Evolutionary conservation across 1,140 invertebrate species (phyloP), one percentile per base, ranked within the genome.

Genomic region (Drosophila ambigua): DNA sequence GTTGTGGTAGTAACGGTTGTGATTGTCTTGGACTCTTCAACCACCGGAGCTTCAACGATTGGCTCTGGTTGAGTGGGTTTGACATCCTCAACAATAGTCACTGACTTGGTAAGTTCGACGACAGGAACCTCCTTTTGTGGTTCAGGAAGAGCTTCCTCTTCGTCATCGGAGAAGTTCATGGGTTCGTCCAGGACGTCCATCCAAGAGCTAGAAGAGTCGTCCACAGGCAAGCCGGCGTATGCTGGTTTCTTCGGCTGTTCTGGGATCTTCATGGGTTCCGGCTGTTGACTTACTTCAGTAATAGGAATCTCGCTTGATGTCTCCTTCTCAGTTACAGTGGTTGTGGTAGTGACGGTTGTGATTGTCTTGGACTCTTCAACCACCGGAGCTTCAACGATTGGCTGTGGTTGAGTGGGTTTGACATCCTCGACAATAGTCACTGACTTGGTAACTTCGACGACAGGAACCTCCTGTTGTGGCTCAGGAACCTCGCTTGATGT

Each of bases 121-220:
- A 28, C 26, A 28, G 26, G 26, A 9, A 71, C 43, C 2, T 46
- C 45, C 26, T 45, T 49, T 77, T 16, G n/a, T 2, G 31, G 8
- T 35, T 60, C 67, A 43, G 24, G 24, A 44, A 39, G 15, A 26
- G 64, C 0, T 46, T 60, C 57, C 63, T 92, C 92, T 20, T 93
- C 92, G 44, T 92, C 72, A n/a, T 79, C 91, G 20, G 90, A 89
- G 69, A 93, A 91, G 15, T 80, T 79, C 54, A 94, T 92, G 53
- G 93, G 91, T 79, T 93, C 92, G 72, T 94, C 93, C 44, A 94
- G 65, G 54, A 93, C 90, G 79, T 92, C 90, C 87, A 94, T 92
- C 92, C 93, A 94, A 9, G 92, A 77, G 65, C 92, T 92, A 28
- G 92, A 91, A 6, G 92, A 90, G 62, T 92, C 85, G 63, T 94